Conservation (phyloP, 37 sponge, comb jelly and placozoan genomes). For the Theonella swinhoei region DNA sequence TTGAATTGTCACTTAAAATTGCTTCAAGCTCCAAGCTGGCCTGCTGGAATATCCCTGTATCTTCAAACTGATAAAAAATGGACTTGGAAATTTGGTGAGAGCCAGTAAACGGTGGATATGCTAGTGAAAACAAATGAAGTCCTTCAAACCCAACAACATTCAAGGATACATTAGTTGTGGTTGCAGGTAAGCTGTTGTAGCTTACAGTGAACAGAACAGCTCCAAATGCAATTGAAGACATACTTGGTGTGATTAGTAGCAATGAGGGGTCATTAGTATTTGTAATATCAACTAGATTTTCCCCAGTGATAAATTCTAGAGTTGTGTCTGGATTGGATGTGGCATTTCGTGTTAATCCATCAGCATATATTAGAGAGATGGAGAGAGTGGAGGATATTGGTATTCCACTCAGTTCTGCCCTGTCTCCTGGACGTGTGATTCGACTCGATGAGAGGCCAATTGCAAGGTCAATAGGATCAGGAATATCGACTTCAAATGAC, state of each 20-base stretch:
- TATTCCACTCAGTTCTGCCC: conserved; percentile 41
- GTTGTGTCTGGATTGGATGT: conserved; percentile 28
- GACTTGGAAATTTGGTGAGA: conserved; percentile 24
- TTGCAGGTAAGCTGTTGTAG: not conserved
- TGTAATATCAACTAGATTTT: not conserved
- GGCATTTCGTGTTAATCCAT: conserved; percentile 35
- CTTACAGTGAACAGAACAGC: not conserved
- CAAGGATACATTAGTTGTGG: conserved; percentile 12
- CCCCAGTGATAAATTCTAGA: conserved; percentile 18
- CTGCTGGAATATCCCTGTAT: conserved; percentile 54
- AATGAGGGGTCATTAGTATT: not conserved
- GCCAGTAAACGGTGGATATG: conserved; percentile 70
- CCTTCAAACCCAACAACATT: conserved; percentile 40
- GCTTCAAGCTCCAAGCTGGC: conserved; percentile 39
- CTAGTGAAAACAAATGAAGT: conserved; percentile 17
- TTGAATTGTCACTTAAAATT: conserved; percentile 48
- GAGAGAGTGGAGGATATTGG: conserved; percentile 25
- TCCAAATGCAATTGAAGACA: not conserved
- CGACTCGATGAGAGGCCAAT: conserved; percentile 8
- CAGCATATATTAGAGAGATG: conserved; percentile 41
- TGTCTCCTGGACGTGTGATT: conserved; percentile 40
- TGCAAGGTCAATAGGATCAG: conserved; percentile 30
- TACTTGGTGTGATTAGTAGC: not conserved
- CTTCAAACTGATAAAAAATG: conserved; percentile 32
- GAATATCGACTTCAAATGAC: not conserved